A percentile compares a stretch with the other conserved stretches of the same genome.
Evolutionary conservation across 2,797 vertebrate species (phyloP).

Genomic region (Sorex maritimensis): DNA sequence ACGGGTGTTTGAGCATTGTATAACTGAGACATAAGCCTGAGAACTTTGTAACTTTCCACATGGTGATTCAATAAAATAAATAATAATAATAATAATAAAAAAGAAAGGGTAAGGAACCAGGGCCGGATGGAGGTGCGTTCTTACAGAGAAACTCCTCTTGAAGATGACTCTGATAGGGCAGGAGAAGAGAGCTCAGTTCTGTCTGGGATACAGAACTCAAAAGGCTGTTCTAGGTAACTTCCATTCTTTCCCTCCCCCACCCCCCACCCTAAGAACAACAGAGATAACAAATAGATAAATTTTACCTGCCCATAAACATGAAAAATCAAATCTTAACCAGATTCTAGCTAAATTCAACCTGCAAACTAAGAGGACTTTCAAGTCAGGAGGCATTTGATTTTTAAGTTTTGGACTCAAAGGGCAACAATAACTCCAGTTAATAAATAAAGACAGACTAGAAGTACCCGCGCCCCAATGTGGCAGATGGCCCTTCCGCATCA

Average conservation of each 20-base stretch:
- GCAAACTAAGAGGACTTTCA: background rate
- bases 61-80: too few relatives aligned
- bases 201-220: background rate
- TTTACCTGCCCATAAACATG: background rate
- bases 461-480: background rate
- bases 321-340: conserved; percentile 37
- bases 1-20: too few relatives aligned
- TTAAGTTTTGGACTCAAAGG: background rate
- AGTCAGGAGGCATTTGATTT: background rate
- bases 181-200: background rate
- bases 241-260: background rate
- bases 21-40: too few relatives aligned
- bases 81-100: too few relatives aligned
- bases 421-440: background rate
- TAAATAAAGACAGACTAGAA: background rate
- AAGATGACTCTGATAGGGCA: background rate
- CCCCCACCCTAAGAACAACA: background rate
- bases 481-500: fast-evolving
- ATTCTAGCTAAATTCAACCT: background rate
- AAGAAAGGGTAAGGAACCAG: background rate
- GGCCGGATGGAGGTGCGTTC: background rate
- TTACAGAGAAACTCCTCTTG: background rate
- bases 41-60: too few relatives aligned
- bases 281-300: background rate
- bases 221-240: background rate